Evolutionary conservation across 2,888 invertebrate species (phyloP).

Genomic region (Villa cingulata): DNA sequence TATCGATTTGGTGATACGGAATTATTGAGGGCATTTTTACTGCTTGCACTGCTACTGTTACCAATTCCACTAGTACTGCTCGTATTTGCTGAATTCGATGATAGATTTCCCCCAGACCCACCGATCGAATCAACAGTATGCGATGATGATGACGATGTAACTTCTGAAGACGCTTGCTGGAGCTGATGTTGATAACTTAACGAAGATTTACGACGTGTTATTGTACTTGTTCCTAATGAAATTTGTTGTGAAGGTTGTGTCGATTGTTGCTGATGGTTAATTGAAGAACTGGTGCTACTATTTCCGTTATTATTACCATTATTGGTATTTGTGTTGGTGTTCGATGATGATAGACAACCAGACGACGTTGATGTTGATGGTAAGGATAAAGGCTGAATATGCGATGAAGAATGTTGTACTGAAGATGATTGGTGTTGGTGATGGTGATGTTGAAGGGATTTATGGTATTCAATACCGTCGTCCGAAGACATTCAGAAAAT

Average conservation of each 20-base stretch:
- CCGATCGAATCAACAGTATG: background rate
- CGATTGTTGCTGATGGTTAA: background rate
- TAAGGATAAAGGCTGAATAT: conserved; percentile 2
- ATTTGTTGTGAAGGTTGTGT: background rate
- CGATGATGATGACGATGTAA: conserved; percentile 14
- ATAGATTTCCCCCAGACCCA: background rate
- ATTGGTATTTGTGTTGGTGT: conserved; percentile 3
- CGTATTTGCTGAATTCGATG: background rate
- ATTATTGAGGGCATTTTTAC: background rate
- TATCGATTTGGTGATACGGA: conserved; percentile 8
- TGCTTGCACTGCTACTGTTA: conserved; percentile 11
- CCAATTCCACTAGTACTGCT: conserved; percentile 6
- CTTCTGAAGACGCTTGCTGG: conserved; percentile 14
- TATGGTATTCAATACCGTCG: conserved; percentile 18
- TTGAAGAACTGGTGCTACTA: background rate
- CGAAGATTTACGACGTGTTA: conserved; percentile 23
- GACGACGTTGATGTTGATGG: conserved; percentile 12
- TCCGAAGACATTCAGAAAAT: conserved; percentile 18
- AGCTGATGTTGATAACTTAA: conserved; percentile 25
- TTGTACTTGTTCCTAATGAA: conserved; percentile 5
- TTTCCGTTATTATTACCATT: background rate
- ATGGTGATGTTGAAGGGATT: conserved; percentile 12
- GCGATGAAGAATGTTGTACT: background rate
- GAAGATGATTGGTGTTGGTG: conserved; percentile 11
- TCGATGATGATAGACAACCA: conserved; percentile 6